A percentile compares a stretch with the other conserved stretches of the same genome.
Conservation (phyloP, 2,888 invertebrate species). For the Sphinx pinastri region DNA sequence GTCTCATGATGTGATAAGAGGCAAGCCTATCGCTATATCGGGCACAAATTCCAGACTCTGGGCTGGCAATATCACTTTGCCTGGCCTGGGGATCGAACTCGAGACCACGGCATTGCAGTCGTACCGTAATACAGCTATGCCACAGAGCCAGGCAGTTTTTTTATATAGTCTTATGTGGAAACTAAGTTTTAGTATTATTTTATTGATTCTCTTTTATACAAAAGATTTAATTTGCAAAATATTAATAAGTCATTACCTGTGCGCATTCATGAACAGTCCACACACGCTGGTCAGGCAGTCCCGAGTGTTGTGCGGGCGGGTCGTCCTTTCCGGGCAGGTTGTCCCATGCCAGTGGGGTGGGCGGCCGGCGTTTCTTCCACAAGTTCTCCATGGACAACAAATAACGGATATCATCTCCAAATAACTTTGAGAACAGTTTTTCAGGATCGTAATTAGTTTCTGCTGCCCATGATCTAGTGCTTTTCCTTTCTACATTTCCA, state of each 20-base stretch:
- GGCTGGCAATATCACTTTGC: too few relatives aligned
- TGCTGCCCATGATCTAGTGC: slow-evolving; percentile 96
- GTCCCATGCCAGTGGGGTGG: slow-evolving; percentile 90
- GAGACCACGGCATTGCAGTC: too few relatives aligned
- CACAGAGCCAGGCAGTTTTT: too few relatives aligned
- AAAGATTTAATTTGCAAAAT: not conserved
- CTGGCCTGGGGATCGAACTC: too few relatives aligned
- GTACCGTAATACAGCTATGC: too few relatives aligned
- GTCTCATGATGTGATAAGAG: too few relatives aligned
- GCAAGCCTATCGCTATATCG: too few relatives aligned
- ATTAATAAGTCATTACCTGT: slow-evolving; percentile 54
- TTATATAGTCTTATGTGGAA: too few relatives aligned
- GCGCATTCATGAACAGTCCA: slow-evolving; percentile 92
- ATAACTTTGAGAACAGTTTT: slow-evolving; percentile 96
- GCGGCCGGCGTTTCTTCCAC: slow-evolving; percentile 96
- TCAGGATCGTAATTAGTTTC: slow-evolving; percentile 91
- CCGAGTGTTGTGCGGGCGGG: slow-evolving; percentile 70
- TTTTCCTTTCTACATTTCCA: slow-evolving; percentile 84
- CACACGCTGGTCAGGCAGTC: slow-evolving; percentile 88
- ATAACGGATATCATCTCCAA: slow-evolving; percentile 97
- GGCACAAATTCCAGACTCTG: too few relatives aligned
- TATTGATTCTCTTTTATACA: too few relatives aligned
- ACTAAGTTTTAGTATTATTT: too few relatives aligned
- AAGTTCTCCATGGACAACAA: slow-evolving; percentile 96
- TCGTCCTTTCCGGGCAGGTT: slow-evolving; percentile 84